A percentile compares a stretch with the other conserved stretches of the same genome.
Conservation (phyloP, 2,888 invertebrate species). For the Andrena bicolor region DNA sequence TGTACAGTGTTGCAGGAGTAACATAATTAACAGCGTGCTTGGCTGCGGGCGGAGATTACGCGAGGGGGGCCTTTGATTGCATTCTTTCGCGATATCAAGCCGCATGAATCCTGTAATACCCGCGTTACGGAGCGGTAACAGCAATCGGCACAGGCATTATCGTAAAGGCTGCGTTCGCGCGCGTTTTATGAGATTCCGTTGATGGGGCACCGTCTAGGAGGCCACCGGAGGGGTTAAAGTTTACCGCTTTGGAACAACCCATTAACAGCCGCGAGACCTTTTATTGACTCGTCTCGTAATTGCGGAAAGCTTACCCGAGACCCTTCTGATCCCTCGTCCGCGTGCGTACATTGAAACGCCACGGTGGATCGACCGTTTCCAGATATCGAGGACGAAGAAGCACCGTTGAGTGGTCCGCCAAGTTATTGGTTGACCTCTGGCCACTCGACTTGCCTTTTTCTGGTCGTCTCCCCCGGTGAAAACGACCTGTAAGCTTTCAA, state of each 20-base stretch:
- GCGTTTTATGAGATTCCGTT: constrained; percentile 44
- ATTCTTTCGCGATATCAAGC: constrained; percentile 52
- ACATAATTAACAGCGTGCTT: constrained; percentile 43
- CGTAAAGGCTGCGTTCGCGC: constrained; percentile 41
- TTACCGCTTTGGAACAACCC: constrained; percentile 39
- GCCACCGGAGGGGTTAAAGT: constrained; percentile 26
- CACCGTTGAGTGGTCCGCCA: constrained; percentile 23
- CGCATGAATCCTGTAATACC: constrained; percentile 40
- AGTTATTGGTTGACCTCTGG: constrained; percentile 62
- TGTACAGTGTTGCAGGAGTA: constrained; percentile 34
- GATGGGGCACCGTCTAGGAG: constrained; percentile 19
- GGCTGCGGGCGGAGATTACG: constrained; percentile 31
- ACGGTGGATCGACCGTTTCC: constrained; percentile 19
- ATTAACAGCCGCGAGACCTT: constrained; percentile 46
- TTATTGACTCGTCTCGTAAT: constrained; percentile 56
- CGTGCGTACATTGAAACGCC: constrained; percentile 6
- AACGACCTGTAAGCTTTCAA: constrained; percentile 50
- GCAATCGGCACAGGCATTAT: constrained; percentile 46
- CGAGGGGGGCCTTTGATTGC: constrained; percentile 36
- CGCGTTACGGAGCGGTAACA: constrained; percentile 33
- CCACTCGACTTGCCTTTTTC: constrained; percentile 57
- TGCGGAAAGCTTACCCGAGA: constrained; percentile 42
- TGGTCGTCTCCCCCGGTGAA: constrained; percentile 50
- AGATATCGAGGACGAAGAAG: constrained; percentile 13
- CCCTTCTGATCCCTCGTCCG: constrained; percentile 28